Evolutionary conservation across 2,888 invertebrate species (phyloP), one percentile per base, ranked within the genome.

Genomic region (Cryptocephalus moraei): DNA sequence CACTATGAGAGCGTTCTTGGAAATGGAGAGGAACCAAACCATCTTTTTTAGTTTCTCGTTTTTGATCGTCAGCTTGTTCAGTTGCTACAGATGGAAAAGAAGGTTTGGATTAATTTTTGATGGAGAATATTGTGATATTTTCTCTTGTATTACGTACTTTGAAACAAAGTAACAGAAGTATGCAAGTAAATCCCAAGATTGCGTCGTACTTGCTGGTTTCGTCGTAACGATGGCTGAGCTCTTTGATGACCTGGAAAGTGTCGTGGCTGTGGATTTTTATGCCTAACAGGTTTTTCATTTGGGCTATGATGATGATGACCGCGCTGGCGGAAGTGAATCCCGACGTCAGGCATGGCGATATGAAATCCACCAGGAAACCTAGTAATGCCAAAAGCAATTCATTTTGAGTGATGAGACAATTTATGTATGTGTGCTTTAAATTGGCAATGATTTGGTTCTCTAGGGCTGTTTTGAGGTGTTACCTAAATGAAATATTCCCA

Each of bases 291-390:
- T 81, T 82, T 70, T 86, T 86, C 10, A 87, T 56, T 70, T 91
- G 91, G 8, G 84, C 79, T 33, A 77, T 73, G 38, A 83, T 78
- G 57, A 91, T 88, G 58, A 88, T 86, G 9, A 88, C 67, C 0
- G 91, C 84, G 13, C 88, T 87, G 9, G 87, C 90, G 1, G 89
- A 84, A 39, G 90, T 90, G 67, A 91, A 91, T 1, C 88, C 90
- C 55, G 84, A 84, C 12, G 86, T 86, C 44, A 91, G 87, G 9
- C 90, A 83, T 31, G 83, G 76, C 0, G 91, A 88, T 57, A 91
- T 91, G 63, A 91, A 83, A 59, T 87, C 87, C 47, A 91, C 84
- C 55, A 91, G 71, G 67, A 90, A 89, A 45, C 90, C 91, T 90
- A 36, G 12, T 4, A 36, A 22, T 6, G 6, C 22, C 22, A 22